Percentiles rank a stretch among this genome's conserved stretches.
Evolutionary conservation across 2,888 invertebrate species (phyloP).

Genomic region (Argynnis bischoffii): DNA sequence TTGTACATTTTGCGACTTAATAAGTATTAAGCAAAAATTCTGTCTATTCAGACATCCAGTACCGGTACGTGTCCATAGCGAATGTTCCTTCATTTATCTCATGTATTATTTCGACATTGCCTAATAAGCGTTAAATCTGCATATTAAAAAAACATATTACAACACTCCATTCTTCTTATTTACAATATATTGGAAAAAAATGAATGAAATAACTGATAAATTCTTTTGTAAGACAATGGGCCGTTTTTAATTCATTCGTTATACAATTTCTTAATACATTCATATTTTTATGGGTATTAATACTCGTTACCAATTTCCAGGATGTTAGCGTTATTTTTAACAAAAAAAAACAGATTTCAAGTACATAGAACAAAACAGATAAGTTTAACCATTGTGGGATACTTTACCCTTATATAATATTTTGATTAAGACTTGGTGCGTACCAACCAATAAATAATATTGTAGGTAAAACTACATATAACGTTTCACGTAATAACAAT

Average conservation of each 20-base stretch:
- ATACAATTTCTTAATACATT: background rate
- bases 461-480: too few species aligned
- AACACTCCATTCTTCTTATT: slow-evolving; percentile 16
- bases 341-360: too few species aligned
- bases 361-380: too few species aligned
- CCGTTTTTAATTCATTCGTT: slow-evolving; percentile 12
- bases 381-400: too few species aligned
- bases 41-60: slow-evolving; percentile 35
- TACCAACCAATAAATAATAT: too few species aligned
- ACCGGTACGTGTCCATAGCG: slow-evolving; percentile 43
- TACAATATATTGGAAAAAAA: background rate
- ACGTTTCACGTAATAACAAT: too few species aligned
- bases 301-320: background rate
- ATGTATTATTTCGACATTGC: slow-evolving; percentile 33
- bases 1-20: slow-evolving; percentile 26
- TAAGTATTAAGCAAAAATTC: slow-evolving; percentile 30
- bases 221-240: background rate
- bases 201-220: slow-evolving; percentile 5
- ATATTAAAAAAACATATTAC: slow-evolving; percentile 33
- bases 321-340: background rate
- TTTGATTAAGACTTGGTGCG: too few species aligned
- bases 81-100: slow-evolving; percentile 36
- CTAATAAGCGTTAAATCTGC: slow-evolving; percentile 34
- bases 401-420: too few species aligned
- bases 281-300: background rate